Percentiles rank a stretch among this genome's conserved stretches.
phyloP scores from a whole-genome alignment of 2,888 invertebrate species.

The Ornithoptera priamus region DNA sequence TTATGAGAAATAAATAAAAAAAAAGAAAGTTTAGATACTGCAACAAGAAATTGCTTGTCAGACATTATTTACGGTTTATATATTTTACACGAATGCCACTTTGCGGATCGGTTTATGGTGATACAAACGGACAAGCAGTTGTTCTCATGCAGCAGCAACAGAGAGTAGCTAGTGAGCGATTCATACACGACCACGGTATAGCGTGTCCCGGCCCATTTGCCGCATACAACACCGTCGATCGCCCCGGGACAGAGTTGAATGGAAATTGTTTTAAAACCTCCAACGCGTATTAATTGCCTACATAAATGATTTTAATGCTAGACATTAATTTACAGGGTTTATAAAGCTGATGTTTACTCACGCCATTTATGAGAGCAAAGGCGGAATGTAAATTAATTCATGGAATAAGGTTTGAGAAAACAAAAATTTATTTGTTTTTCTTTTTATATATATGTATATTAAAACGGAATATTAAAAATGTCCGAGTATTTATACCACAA shows the following conservation, averaged over 20 bases:
- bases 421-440: too few relatives aligned
- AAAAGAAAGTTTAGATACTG: too few relatives aligned
- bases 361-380: constrained; percentile 10
- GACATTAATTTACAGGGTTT: constrained; percentile 47
- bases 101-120: not conserved
- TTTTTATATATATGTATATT: too few relatives aligned
- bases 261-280: constrained; percentile 55
- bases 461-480: too few relatives aligned
- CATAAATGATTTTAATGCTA: constrained; percentile 66
- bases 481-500: too few relatives aligned
- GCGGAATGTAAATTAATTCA: not conserved
- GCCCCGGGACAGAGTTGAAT: constrained; percentile 45
- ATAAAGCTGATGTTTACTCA: constrained; percentile 37
- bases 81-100: too few relatives aligned
- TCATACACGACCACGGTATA: constrained; percentile 36
- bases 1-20: too few relatives aligned
- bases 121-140: constrained; percentile 7
- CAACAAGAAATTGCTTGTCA: too few relatives aligned
- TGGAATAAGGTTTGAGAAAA: constrained; percentile 6
- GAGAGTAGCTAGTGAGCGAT: not conserved
- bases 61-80: too few relatives aligned
- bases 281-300: constrained; percentile 61
- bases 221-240: constrained; percentile 44
- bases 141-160: constrained; percentile 38
- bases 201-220: constrained; percentile 62